phyloP scores from a whole-genome alignment of 2,113 vertebrate genomes.

The Pholis gunnellus region DNA sequence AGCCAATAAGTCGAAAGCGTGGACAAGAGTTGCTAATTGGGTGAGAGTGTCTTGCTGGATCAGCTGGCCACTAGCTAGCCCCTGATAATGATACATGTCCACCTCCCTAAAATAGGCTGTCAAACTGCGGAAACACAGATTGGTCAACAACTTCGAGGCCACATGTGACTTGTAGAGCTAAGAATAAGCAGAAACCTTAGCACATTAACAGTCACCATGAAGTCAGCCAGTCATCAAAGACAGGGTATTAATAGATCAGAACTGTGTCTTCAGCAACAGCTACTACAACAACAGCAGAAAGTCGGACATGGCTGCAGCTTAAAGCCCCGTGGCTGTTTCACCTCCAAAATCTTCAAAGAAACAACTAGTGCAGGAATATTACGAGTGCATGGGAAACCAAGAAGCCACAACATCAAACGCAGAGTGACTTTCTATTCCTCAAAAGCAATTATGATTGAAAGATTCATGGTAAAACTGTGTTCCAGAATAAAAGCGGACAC shows the following conservation, averaged over 20 bases:
- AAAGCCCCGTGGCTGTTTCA: slow-evolving; percentile 21
- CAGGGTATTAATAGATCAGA: slow-evolving; percentile 77
- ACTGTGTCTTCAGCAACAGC: slow-evolving; percentile 69
- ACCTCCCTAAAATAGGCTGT: slow-evolving; percentile 73
- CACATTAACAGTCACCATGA: slow-evolving; percentile 75
- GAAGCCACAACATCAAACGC: slow-evolving; percentile 42
- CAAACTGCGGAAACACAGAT: slow-evolving; percentile 70
- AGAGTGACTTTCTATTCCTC: slow-evolving; percentile 39
- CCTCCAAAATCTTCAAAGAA: slow-evolving; percentile 46
- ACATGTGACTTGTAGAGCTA: slow-evolving; percentile 79
- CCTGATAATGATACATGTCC: slow-evolving; percentile 75
- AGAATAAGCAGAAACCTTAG: slow-evolving; percentile 84
- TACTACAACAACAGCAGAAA: slow-evolving; percentile 72
- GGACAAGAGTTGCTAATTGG: slow-evolving; percentile 79
- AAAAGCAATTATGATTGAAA: slow-evolving; percentile 72
- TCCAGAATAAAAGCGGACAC: slow-evolving; percentile 40
- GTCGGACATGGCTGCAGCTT: slow-evolving; percentile 44
- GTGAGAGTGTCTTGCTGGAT: slow-evolving; percentile 71
- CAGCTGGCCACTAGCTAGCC: slow-evolving; percentile 63
- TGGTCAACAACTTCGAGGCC: slow-evolving; percentile 75
- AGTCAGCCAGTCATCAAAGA: slow-evolving; percentile 79
- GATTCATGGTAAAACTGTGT: slow-evolving; percentile 45
- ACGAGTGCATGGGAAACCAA: slow-evolving; percentile 36
- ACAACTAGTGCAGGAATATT: slow-evolving; percentile 11
- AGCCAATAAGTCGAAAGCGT: slow-evolving; percentile 56